Conservation (phyloP, 2,888 invertebrate species). For the Podabrus alpinus region DNA sequence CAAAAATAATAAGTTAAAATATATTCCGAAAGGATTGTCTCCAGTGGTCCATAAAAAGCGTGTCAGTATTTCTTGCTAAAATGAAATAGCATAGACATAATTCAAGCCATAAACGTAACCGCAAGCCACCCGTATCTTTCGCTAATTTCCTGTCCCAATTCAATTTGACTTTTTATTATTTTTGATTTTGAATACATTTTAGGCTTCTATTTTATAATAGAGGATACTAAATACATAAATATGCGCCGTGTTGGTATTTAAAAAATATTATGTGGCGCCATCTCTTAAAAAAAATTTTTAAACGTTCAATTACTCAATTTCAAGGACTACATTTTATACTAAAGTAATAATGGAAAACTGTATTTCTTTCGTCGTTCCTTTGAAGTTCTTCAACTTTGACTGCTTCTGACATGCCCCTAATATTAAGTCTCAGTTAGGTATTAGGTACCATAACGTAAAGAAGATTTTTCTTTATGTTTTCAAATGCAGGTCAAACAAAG, state of each 20-base stretch:
- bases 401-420: not conserved
- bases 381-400: not conserved
- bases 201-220: too few species aligned
- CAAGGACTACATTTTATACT: not conserved
- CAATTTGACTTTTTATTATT: conserved; percentile 42
- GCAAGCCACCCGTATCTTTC: conserved; percentile 32
- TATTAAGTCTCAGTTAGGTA: not conserved
- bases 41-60: conserved; percentile 14
- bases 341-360: not conserved
- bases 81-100: conserved; percentile 22
- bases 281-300: too few species aligned
- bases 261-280: too few species aligned
- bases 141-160: conserved; percentile 40
- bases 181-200: conserved; percentile 33
- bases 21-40: conserved; percentile 11
- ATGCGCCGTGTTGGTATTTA: too few species aligned
- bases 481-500: not conserved
- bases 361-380: not conserved
- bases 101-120: conserved; percentile 39
- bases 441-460: not conserved
- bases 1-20: not conserved
- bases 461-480: not conserved
- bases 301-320: too few species aligned
- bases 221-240: too few species aligned
- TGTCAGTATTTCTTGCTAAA: conserved; percentile 5